Evolutionary conservation across 1,140 invertebrate genomes (phyloP).

Genomic region (Halictus rubicundus): DNA sequence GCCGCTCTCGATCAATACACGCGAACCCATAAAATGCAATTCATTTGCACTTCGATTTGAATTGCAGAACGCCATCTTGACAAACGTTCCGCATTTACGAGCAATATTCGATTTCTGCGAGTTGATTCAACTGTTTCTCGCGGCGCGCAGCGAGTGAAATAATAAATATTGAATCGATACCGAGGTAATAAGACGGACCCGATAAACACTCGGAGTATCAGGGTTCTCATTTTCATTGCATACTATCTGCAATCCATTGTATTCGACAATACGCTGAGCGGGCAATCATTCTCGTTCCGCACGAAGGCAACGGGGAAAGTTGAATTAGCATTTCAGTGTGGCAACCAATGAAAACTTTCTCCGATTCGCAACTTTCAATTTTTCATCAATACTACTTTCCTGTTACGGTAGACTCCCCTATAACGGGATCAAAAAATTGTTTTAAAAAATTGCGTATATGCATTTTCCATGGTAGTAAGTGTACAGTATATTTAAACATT

Average conservation of each 20-base stretch:
- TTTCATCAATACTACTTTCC: no score
- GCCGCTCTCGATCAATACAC: background rate
- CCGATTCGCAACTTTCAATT: background rate
- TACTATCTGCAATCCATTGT: background rate
- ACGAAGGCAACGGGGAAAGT: background rate
- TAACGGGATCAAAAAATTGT: no score
- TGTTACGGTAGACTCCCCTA: no score
- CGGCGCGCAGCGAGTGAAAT: background rate
- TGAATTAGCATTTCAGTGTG: background rate
- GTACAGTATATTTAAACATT: no score
- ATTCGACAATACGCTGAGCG: background rate
- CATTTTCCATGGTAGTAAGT: no score
- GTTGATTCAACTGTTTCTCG: background rate
- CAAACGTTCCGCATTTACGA: background rate
- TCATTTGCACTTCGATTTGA: background rate
- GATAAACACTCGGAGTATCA: background rate
- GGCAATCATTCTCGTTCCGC: background rate
- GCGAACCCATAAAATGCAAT: background rate
- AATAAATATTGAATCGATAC: background rate
- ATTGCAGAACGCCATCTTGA: constrained; percentile 10
- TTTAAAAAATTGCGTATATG: no score
- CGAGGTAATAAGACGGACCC: background rate
- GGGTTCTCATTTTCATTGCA: background rate
- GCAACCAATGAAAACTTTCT: no score
- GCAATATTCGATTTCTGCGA: background rate